A percentile compares a stretch with the other conserved stretches of the same genome.
These are phyloP conservation scores for Trachemys scripta DNA, from an alignment of 2,113 vertebrate genomes.

Conservation along the genomic window DNA sequence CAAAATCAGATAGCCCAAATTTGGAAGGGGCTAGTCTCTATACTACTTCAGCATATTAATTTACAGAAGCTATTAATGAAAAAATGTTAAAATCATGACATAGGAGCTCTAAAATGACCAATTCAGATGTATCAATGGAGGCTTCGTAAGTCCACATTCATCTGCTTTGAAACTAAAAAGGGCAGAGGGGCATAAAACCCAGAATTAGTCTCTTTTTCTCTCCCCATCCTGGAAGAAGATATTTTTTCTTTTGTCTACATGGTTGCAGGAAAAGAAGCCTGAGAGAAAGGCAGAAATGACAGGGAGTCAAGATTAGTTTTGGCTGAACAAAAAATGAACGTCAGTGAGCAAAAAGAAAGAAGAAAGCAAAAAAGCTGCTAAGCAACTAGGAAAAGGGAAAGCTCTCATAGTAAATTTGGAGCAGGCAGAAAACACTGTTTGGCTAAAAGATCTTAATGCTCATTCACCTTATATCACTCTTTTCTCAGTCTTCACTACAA, in stretches of 20 bases:
- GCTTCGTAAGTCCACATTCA: constrained; percentile 70
- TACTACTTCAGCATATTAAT: constrained; percentile 17
- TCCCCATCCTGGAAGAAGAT: constrained; percentile 4
- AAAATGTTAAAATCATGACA: constrained; percentile 59
- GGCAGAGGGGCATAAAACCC: constrained; percentile 62
- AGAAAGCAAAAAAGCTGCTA: not conserved
- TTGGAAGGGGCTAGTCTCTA: not conserved
- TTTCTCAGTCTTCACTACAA: not conserved
- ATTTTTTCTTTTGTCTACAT: constrained; percentile 22
- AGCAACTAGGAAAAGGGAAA: not conserved
- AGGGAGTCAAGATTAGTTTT: constrained; percentile 37
- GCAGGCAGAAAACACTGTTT: not conserved
- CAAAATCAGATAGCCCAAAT: constrained; percentile 53
- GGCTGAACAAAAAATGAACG: constrained; percentile 35
- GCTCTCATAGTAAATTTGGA: not conserved
- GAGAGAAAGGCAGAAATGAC: constrained; percentile 31
- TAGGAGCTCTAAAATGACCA: constrained; percentile 50
- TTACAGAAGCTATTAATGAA: constrained; percentile 52
- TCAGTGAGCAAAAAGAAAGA: constrained; percentile 29
- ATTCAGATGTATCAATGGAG: constrained; percentile 17
- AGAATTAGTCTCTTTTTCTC: constrained; percentile 42
- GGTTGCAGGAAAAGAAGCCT: constrained; percentile 32
- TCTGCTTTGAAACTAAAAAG: constrained; percentile 68
- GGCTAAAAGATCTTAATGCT: not conserved
- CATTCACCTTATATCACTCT: not conserved